phyloP scores from a whole-genome alignment of 1,140 invertebrate species.

The Cephus cinctus region DNA sequence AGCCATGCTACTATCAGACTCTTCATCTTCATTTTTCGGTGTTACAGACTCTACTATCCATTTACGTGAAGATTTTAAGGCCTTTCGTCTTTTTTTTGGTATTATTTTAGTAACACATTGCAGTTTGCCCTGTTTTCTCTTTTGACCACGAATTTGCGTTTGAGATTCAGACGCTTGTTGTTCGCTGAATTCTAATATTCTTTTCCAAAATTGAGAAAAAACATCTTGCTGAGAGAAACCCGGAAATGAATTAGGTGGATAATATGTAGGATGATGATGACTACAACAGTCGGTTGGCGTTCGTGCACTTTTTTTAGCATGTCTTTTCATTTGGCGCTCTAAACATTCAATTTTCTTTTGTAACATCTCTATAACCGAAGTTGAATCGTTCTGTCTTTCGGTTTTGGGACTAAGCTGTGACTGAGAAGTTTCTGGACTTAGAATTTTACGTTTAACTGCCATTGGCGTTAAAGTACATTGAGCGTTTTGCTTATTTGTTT shows the following conservation, averaged over 20 bases:
- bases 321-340: conserved; percentile 24
- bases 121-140: background rate
- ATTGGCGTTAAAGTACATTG: background rate
- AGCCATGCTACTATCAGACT: no score
- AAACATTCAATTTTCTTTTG: conserved; percentile 24
- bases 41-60: conserved; percentile 1
- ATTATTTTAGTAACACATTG: background rate
- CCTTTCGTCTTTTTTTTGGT: background rate
- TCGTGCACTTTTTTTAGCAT: background rate
- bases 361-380: conserved; percentile 18
- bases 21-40: background rate
- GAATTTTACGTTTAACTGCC: no score
- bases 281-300: conserved; percentile 3
- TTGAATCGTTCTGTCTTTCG: background rate
- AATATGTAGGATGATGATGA: background rate
- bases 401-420: background rate
- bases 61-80: background rate
- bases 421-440: no score
- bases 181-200: conserved; percentile 9
- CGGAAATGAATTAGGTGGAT: background rate
- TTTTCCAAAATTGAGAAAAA: conserved; percentile 12
- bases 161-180: background rate
- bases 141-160: no score
- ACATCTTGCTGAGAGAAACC: conserved; percentile 8
- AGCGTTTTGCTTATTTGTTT: background rate